Evolutionary conservation across 2,888 invertebrate genomes (phyloP).

Genomic region (Drosophila siamana): DNA sequence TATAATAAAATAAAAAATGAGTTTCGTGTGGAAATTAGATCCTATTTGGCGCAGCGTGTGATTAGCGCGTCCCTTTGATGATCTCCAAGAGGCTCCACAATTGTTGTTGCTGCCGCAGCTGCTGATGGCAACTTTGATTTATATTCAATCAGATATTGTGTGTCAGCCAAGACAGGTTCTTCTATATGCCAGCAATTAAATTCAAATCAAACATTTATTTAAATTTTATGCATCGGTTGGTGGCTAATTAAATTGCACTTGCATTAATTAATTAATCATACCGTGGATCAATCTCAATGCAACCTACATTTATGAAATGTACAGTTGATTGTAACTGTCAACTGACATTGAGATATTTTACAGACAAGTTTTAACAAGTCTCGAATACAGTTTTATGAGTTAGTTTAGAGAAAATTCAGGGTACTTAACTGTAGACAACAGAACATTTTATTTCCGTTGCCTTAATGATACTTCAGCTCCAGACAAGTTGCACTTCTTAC

Average conservation of each 20-base stretch:
- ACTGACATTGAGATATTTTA: neutral
- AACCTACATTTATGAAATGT: neutral
- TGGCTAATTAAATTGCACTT: slow-evolving; percentile 71
- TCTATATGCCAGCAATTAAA: slow-evolving; percentile 72
- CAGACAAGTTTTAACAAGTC: no score
- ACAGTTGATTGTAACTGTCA: neutral
- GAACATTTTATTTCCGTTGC: neutral
- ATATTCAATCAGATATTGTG: slow-evolving; percentile 44
- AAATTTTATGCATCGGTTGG: slow-evolving; percentile 81
- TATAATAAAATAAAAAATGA: slow-evolving; percentile 14
- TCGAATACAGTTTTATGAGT: neutral
- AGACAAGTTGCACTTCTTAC: slow-evolving; percentile 17
- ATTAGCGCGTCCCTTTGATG: slow-evolving; percentile 79
- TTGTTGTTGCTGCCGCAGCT: slow-evolving; percentile 14
- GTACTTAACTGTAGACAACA: no score
- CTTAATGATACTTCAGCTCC: slow-evolving; percentile 2
- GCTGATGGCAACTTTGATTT: slow-evolving; percentile 61
- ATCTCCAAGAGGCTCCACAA: slow-evolving; percentile 40
- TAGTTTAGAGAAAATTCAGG: neutral
- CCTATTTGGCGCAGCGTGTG: slow-evolving; percentile 82
- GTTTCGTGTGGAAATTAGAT: slow-evolving; percentile 81
- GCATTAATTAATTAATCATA: slow-evolving; percentile 32
- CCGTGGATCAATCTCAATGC: neutral
- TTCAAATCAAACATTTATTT: slow-evolving; percentile 84
- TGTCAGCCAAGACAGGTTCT: slow-evolving; percentile 40